Evolutionary conservation across 2,113 vertebrate genomes (phyloP).

Genomic region (Corydoras maculifer): DNA sequence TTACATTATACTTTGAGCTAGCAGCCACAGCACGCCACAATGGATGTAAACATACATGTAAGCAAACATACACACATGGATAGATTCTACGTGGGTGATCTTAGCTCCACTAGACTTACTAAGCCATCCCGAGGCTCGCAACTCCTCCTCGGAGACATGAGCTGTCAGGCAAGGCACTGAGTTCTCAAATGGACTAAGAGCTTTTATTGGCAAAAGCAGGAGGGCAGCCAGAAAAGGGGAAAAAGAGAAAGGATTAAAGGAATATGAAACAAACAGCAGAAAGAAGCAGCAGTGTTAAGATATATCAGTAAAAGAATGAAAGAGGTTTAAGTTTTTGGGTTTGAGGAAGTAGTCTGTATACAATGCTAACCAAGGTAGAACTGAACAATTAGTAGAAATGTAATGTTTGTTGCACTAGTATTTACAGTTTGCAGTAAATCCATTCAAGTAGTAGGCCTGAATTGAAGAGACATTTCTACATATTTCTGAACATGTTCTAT

Average conservation of each 20-base stretch:
- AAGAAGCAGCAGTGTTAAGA: slow-evolving; percentile 17
- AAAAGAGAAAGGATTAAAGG: slow-evolving; percentile 32
- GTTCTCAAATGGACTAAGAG: slow-evolving; percentile 85
- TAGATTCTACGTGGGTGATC: slow-evolving; percentile 2
- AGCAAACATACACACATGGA: background rate
- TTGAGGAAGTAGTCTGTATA: slow-evolving; percentile 16
- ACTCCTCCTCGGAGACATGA: slow-evolving; percentile 76
- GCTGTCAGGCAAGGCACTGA: slow-evolving; percentile 88
- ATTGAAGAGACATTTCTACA: too few species aligned
- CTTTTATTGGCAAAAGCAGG: slow-evolving; percentile 70
- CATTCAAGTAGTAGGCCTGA: too few species aligned
- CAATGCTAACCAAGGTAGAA: slow-evolving; percentile 4
- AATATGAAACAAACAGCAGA: slow-evolving; percentile 43
- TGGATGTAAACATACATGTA: background rate
- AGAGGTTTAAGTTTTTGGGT: background rate
- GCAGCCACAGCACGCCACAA: background rate
- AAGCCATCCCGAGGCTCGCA: slow-evolving; percentile 83
- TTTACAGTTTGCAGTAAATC: too few species aligned
- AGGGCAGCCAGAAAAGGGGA: slow-evolving; percentile 42
- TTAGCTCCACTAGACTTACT: slow-evolving; percentile 74
- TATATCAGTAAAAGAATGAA: background rate
- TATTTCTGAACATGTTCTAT: too few species aligned
- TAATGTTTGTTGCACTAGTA: too few species aligned
- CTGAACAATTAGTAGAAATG: too few species aligned
- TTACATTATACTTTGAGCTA: background rate